A percentile compares a stretch with the other conserved stretches of the same genome.
phyloP scores from a whole-genome alignment of 2,888 invertebrate species.

The Seira musarum region DNA sequence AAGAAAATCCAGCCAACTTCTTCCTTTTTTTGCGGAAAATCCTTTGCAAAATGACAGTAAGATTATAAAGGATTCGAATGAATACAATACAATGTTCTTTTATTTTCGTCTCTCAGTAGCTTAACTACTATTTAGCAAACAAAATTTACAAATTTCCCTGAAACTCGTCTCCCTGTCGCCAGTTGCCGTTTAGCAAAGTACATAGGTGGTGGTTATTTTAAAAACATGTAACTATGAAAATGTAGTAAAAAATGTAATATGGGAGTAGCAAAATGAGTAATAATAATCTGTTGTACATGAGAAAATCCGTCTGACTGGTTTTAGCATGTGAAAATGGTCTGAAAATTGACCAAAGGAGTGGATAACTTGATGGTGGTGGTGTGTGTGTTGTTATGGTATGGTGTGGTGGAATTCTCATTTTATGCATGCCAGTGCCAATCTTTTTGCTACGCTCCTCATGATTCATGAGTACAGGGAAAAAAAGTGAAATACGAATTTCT shows the following conservation, averaged over 20 bases:
- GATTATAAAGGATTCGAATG: not conserved
- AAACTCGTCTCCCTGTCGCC: conserved; percentile 56
- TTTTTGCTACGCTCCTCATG: not conserved
- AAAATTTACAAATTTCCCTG: conserved; percentile 9
- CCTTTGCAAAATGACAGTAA: not conserved
- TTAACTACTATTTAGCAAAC: conserved; percentile 22
- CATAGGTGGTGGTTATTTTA: conserved; percentile 29
- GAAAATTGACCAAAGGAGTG: conserved; percentile 31
- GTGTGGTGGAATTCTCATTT: conserved; percentile 13
- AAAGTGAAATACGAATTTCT: conserved; percentile 1
- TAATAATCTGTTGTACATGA: conserved; percentile 50
- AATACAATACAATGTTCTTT: conserved; percentile 24
- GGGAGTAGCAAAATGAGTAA: conserved; percentile 16
- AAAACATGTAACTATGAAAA: conserved; percentile 9
- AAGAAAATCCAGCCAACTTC: not conserved
- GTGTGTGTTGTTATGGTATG: too few species aligned
- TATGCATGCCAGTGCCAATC: not conserved
- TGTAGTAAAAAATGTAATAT: conserved; percentile 11
- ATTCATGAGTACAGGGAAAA: conserved; percentile 6
- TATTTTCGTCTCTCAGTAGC: conserved; percentile 1
- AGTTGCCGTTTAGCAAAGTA: conserved; percentile 47
- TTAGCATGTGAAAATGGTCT: conserved; percentile 58
- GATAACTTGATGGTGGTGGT: not conserved
- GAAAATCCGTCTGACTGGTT: conserved; percentile 53
- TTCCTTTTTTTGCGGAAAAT: not conserved